Base-by-base conservation (phyloP, 2,113 vertebrate genomes). In the Alligator mississippiensis region DNA sequence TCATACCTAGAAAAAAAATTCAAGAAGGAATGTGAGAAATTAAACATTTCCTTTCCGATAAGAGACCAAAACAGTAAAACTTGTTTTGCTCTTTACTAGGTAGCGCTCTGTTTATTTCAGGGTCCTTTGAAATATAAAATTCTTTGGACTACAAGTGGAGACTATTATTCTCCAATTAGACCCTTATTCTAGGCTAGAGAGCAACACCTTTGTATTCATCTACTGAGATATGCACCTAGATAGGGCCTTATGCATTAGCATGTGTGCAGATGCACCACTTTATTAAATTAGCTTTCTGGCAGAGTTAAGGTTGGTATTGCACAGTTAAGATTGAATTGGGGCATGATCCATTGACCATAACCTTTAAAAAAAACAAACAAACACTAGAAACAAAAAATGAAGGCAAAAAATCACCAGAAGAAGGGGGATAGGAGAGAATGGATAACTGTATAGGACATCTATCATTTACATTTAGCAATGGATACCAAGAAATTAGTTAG, bases 1-100 rank as follows among this genome's bases (percentile, higher is more conserved):
- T 99, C 98, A 99, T 98, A 88, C 99, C 99, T 99, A 94, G 10
- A 68, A 78, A 91, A 86, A 70, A 83, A 96, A 90, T 58, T 90
- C 96, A n/a, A 92, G 55, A 58, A 57, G 16, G 30, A 58, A 78
- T 58, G 59, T 24, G 58, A 61, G 28, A 2, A 4, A 6, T 3
- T 63, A 11, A 60, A 17, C 55, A 75, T 34, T 72, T 68, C 27
- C 34, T 70, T 18, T 68, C 3, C 1, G 11, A 4, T 18, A 14
- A 76, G 55, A 19, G 80, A 54, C 16, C 1, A 55, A 7, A 89
- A 6, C 6, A 12, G 58, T 4, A 47, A 0, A 3, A 16, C 3
- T 38, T 74, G 55, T 38, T 90, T 93, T 18, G 82, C 21, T 34
- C 30, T 16, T 68, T 7, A 77, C 11, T 16, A 60, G 66, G 28